phyloP scores from a whole-genome alignment of 2,797 vertebrate species.

The Cuniculus paca region DNA sequence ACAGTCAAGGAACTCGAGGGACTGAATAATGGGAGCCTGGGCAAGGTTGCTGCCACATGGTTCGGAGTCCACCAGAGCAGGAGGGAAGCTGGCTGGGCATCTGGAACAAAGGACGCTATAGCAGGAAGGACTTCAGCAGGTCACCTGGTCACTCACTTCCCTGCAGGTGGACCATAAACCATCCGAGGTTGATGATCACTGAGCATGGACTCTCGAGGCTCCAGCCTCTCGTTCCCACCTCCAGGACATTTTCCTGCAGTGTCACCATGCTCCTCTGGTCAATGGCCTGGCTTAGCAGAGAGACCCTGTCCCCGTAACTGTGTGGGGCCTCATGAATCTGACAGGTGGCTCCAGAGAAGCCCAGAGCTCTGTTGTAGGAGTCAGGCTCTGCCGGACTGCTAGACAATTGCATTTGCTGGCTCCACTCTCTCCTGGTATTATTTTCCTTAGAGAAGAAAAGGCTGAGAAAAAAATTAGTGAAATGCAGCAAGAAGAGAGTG shows the following conservation, averaged over 20 bases:
- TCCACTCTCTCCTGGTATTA: background rate
- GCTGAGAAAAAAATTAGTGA: background rate
- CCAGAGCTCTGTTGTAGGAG: background rate
- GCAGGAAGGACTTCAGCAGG: slow-evolving; percentile 19
- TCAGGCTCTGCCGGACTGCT: background rate
- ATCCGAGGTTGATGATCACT: background rate
- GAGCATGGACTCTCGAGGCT: background rate
- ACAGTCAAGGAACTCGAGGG: background rate
- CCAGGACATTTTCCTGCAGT: background rate
- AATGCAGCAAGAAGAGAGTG: background rate
- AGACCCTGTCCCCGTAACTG: background rate
- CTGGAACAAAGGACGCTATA: slow-evolving; percentile 56
- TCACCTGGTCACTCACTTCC: slow-evolving; percentile 9
- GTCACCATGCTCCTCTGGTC: background rate
- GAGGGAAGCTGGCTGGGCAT: slow-evolving; percentile 25
- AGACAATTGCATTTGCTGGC: background rate
- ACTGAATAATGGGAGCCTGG: background rate
- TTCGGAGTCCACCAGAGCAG: slow-evolving; percentile 57
- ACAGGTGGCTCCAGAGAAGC: background rate
- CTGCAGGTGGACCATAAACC: background rate
- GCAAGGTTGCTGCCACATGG: background rate
- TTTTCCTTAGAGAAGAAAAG: background rate
- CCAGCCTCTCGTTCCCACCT: background rate
- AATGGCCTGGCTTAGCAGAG: background rate
- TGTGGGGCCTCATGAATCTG: background rate